Evolutionary conservation across 2,797 vertebrate genomes (phyloP).

Genomic region (Rhinophrynus dorsalis): DNA sequence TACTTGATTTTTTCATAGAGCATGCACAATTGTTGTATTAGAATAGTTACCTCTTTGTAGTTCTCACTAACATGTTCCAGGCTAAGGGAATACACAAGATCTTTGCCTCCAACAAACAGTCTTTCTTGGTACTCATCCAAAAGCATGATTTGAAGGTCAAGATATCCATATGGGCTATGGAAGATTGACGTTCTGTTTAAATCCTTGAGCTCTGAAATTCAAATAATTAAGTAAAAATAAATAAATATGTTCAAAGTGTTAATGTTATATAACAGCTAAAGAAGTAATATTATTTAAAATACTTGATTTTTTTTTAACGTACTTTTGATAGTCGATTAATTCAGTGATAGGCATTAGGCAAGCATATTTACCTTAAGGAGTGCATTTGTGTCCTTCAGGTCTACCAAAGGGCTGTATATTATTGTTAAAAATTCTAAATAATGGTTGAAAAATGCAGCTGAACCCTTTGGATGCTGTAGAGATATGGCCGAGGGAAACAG

Average conservation of each 20-base stretch:
- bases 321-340: too few species aligned
- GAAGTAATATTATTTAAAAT: too few species aligned
- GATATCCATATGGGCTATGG: slow-evolving; percentile 75
- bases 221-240: slow-evolving; percentile 44
- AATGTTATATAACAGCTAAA: not conserved
- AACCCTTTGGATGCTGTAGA: too few species aligned
- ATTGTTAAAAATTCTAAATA: too few species aligned
- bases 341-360: too few species aligned
- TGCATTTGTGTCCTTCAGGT: too few species aligned
- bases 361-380: too few species aligned
- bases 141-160: slow-evolving; percentile 85
- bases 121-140: slow-evolving; percentile 91
- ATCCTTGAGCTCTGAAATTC: slow-evolving; percentile 86
- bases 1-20: too few species aligned
- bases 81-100: slow-evolving; percentile 88
- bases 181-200: slow-evolving; percentile 93
- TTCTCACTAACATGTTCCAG: slow-evolving; percentile 84
- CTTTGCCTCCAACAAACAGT: slow-evolving; percentile 90
- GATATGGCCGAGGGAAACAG: too few species aligned
- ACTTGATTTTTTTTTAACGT: too few species aligned
- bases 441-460: too few species aligned
- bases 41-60: slow-evolving; percentile 80
- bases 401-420: too few species aligned
- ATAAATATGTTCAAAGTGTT: not conserved
- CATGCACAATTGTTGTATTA: not conserved